Percentiles rank a stretch among this genome's conserved stretches.
Evolutionary conservation across 2,888 invertebrate species (phyloP).

Genomic region (Escarpia spicata): DNA sequence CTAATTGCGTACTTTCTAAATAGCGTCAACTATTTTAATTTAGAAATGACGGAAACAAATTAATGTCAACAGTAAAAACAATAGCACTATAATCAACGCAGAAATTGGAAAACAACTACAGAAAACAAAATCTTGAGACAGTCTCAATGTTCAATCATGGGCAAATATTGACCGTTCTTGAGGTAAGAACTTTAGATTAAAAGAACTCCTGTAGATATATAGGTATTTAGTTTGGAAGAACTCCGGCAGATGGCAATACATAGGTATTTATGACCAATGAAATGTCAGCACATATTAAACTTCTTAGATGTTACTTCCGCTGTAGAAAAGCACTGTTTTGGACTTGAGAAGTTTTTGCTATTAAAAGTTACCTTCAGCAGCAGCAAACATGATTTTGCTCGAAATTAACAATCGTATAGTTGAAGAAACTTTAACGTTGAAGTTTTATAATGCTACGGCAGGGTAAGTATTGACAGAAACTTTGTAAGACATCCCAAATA

Average conservation of each 20-base stretch:
- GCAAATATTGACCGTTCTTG: no score
- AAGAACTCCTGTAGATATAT: no score
- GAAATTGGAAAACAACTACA: no score
- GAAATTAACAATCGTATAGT: constrained; percentile 99
- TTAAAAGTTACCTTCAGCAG: neutral
- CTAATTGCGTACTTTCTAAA: no score
- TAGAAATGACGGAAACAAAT: no score
- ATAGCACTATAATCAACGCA: no score
- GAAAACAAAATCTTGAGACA: no score
- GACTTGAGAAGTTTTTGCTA: constrained; percentile 13
- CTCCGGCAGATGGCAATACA: neutral
- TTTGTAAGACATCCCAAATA: neutral
- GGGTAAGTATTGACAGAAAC: constrained; percentile 75
- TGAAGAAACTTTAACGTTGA: constrained; percentile 93
- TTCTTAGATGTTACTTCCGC: constrained; percentile 16
- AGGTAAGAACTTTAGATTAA: no score
- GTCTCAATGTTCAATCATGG: no score
- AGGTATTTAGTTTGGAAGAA: neutral
- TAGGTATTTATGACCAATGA: neutral
- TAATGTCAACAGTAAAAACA: no score
- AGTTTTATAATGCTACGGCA: constrained; percentile 94
- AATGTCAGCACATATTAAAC: constrained; percentile 3
- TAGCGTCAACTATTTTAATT: no score
- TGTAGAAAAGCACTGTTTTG: neutral
- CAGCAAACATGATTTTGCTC: constrained; percentile 71